phyloP scores from a whole-genome alignment of 2,888 invertebrate genomes.

The Abscondita cerata region DNA sequence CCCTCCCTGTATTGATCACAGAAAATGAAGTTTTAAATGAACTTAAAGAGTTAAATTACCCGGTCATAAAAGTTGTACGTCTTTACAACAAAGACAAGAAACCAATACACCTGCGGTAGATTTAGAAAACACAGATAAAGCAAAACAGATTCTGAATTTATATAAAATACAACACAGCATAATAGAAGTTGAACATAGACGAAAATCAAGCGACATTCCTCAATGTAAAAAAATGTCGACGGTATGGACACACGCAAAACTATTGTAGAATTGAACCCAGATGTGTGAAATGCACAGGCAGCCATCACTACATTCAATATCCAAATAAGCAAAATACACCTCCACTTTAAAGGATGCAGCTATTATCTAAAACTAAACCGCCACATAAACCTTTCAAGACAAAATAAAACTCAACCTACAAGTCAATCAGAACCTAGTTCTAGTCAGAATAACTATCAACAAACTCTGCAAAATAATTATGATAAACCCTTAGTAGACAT shows the following conservation, averaged over 20 bases:
- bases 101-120: conserved; percentile 15
- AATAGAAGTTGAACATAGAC: conserved; percentile 12
- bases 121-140: conserved; percentile 9
- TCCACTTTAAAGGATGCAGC: conserved; percentile 2
- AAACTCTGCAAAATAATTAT: too few species aligned
- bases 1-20: too few species aligned
- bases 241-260: conserved; percentile 17
- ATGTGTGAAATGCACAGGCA: conserved; percentile 16
- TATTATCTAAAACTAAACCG: conserved; percentile 1
- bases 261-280: conserved; percentile 15
- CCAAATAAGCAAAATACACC: conserved; percentile 13
- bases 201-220: conserved; percentile 15
- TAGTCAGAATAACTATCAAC: too few species aligned
- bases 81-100: conserved; percentile 12
- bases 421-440: too few species aligned
- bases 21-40: conserved; percentile 13
- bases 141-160: conserved; percentile 16
- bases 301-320: conserved; percentile 14
- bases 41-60: neutral
- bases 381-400: neutral
- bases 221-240: conserved; percentile 20
- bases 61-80: conserved; percentile 4
- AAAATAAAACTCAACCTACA: neutral
- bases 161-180: conserved; percentile 10
- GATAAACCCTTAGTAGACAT: too few species aligned